phyloP scores from a whole-genome alignment of 2,113 vertebrate genomes.

The Struthio camelus region DNA sequence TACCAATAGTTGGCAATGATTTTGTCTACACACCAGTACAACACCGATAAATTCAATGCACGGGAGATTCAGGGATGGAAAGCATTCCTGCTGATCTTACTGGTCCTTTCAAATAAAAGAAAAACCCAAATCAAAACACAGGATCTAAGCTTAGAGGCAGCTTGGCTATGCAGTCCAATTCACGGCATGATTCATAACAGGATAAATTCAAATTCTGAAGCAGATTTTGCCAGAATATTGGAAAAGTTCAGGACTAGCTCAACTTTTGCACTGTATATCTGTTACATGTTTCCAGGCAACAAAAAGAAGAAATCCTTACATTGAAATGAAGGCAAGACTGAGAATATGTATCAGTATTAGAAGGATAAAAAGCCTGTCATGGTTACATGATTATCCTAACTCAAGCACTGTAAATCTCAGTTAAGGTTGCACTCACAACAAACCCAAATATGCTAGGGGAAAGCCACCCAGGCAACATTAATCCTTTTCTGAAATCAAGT shows the following conservation, averaged over 20 bases:
- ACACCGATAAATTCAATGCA: fast-evolving
- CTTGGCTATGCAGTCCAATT: background rate
- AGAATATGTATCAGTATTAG: background rate
- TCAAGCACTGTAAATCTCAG: background rate
- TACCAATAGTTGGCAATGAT: fast-evolving
- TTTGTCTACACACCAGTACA: background rate
- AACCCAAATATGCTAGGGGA: background rate
- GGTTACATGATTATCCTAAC: background rate
- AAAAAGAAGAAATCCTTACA: background rate
- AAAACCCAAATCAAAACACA: background rate
- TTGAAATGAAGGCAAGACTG: background rate
- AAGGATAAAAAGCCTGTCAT: background rate
- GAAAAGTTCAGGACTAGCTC: background rate
- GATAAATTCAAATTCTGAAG: background rate
- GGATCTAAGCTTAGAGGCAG: background rate
- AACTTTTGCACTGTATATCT: background rate
- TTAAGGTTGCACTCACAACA: background rate
- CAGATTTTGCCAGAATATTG: background rate
- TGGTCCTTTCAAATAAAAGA: background rate
- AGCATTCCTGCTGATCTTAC: background rate
- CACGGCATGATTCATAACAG: fast-evolving
- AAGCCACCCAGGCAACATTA: background rate
- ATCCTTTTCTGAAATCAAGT: conserved; percentile 12
- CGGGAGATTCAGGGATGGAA: background rate
- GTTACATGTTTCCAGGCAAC: background rate